Evolutionary conservation across 2,113 vertebrate species (phyloP), one percentile per base, ranked within the genome.

Genomic region (Mystacornis crossleyi): DNA sequence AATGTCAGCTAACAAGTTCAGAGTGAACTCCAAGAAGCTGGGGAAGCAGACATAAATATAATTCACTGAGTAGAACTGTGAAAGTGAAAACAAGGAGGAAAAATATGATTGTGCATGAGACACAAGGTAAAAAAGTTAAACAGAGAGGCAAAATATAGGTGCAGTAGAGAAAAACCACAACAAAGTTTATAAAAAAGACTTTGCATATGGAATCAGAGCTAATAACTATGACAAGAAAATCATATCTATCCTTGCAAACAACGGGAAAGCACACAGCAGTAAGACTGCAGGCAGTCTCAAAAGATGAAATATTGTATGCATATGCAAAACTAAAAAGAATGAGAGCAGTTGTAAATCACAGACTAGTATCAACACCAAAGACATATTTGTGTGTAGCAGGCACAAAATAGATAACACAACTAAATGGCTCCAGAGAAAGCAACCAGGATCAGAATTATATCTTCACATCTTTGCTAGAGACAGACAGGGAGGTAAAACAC

Each of bases 321-420:
- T 74, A 70, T 81, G 77, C 83, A 93, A 90, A 86, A 70, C 53
- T 86, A 61, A 77, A 86, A 95, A 43, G 57, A 93, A 75, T 28
- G 21, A 72, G 40, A 78, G 18, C 14, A 48, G 58, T 48, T 94
- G 81, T 92, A 94, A 91, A 91, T 92, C 71, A 85, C 55, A 70
- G 64, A 24, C 28, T 66, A 61, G 45, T 31, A 90, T 66, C 50
- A 94, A 65, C 31, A 57, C 10, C 58, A 94, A 94, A 88, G 79
- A 82, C 62, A 8, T 18, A 38, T 69, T 82, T 80, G 45, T 29
- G 31, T 53, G 28, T 24, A 57, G 54, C 6, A 0, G 19, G 38
- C n/a, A 82, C 50, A 90, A 90, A 90, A 61, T 3, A 89, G 64
- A 31, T 86, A 92, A 84, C 26, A 62, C 4, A 71, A 71, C 33